These are phyloP conservation scores for Cardinalis cardinalis DNA, from an alignment of 2,113 vertebrate genomes.

Conservation along the genomic window DNA sequence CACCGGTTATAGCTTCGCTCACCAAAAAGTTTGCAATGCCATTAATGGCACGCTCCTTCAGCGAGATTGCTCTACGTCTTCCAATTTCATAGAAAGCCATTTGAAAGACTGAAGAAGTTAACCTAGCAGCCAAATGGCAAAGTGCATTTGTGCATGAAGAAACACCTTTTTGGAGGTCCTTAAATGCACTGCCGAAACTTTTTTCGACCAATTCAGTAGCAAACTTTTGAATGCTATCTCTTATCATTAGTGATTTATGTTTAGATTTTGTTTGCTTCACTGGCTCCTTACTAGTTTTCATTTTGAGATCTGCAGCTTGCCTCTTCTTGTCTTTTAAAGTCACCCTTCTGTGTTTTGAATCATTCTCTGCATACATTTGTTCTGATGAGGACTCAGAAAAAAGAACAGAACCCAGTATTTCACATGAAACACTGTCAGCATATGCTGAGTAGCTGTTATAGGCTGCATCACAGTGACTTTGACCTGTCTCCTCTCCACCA, in stretches of 20 bases:
- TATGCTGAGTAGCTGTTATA: constrained; percentile 86
- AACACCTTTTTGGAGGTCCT: constrained; percentile 92
- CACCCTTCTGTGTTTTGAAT: not conserved
- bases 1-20: constrained; percentile 88
- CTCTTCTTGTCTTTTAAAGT: constrained; percentile 44
- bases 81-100: constrained; percentile 97
- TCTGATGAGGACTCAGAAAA: constrained; percentile 25
- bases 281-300: constrained; percentile 13
- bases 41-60: constrained; percentile 89
- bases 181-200: constrained; percentile 91
- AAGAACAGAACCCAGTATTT: constrained; percentile 87
- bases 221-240: constrained; percentile 91
- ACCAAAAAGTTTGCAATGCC: constrained; percentile 89
- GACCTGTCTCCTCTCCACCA: constrained; percentile 70
- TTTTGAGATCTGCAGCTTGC: constrained; percentile 6
- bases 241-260: constrained; percentile 81
- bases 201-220: constrained; percentile 91
- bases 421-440: constrained; percentile 84
- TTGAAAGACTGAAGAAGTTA: constrained; percentile 93
- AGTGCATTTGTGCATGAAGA: constrained; percentile 90
- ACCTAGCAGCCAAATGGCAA: constrained; percentile 88
- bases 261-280: constrained; percentile 73
- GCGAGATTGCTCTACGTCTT: constrained; percentile 82
- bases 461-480: constrained; percentile 67
- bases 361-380: not conserved